Evolutionary conservation across 2,888 invertebrate genomes (phyloP), one percentile per base, ranked within the genome.

Genomic region (Pandemis heparana): DNA sequence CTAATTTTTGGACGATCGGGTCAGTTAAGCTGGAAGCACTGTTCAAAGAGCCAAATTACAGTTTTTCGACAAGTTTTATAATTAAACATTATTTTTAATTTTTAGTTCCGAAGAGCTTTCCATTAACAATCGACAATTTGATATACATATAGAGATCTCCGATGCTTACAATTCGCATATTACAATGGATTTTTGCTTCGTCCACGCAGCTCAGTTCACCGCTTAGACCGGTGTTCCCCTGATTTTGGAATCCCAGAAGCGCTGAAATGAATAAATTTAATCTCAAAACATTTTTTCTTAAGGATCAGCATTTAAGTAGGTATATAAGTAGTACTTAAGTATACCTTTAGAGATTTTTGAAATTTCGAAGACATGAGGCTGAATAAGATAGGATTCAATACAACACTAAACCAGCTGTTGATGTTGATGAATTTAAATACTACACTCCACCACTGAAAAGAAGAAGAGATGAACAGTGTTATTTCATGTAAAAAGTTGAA

Each of bases 321-420:
- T 48, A 6, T 5, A n/a, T 48, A n/a, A n/a, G 14, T n/a, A 48
- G 48, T 48, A n/a, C n/a, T n/a, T n/a, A 18, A 16, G 9, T 53
- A 53, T 53, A 75, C 70, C 68, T 71, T 75, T 10, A 63, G 38
- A 43, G 72, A 53, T 43, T 38, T 46, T 48, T 67, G 65, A 41
- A 72, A 72, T 53, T 72, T 72, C 8, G 53, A 51, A 9, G 72
- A 72, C 67, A 72, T 68, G 39, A 72, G 43, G 51, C 72, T 72
- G 53, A 67, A 72, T 41, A 72, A 32, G 23, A 72, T 53, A 0
- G 72, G 72, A 43, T 72, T 72, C 16, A 72, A 16, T n/a, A 62
- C 39, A 10, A 61, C 43, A 41, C 71, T 71, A 23, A 43, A 38
- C 43, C 53, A 71, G 32, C 71, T 66, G 60, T 65, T 66, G 63